Evolutionary conservation across 2,797 vertebrate species (phyloP).

Genomic region (Graptemys geographica): DNA sequence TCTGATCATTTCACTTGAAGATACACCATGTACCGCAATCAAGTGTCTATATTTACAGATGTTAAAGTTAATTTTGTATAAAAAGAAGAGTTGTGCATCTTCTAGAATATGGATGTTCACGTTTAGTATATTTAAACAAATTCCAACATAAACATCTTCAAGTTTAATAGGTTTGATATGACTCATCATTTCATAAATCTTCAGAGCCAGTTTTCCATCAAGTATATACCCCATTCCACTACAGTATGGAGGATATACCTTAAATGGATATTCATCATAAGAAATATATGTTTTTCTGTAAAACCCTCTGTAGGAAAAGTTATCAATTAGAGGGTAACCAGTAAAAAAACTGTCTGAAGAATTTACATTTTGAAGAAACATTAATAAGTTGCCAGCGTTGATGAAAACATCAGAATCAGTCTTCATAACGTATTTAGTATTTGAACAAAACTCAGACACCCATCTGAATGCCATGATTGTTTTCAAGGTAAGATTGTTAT

Average conservation of each 20-base stretch:
- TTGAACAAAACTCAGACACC: slow-evolving; percentile 77
- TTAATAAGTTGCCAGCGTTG: slow-evolving; percentile 77
- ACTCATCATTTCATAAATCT: slow-evolving; percentile 77
- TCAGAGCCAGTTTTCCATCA: slow-evolving; percentile 73
- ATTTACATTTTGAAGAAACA: slow-evolving; percentile 72
- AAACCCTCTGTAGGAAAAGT: slow-evolving; percentile 59
- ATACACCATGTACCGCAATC: slow-evolving; percentile 74
- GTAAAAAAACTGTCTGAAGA: slow-evolving; percentile 74
- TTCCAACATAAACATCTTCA: slow-evolving; percentile 81
- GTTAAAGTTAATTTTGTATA: slow-evolving; percentile 73
- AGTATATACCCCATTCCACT: slow-evolving; percentile 77
- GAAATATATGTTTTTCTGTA: slow-evolving; percentile 66
- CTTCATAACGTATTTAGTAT: slow-evolving; percentile 77
- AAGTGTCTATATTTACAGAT: slow-evolving; percentile 73
- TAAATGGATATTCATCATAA: slow-evolving; percentile 75
- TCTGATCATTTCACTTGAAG: slow-evolving; percentile 64
- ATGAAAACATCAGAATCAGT: slow-evolving; percentile 76
- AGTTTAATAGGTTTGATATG: slow-evolving; percentile 78
- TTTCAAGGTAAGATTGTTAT: slow-evolving; percentile 81
- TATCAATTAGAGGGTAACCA: slow-evolving; percentile 74
- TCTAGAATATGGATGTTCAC: slow-evolving; percentile 70
- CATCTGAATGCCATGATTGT: slow-evolving; percentile 81
- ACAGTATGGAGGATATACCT: slow-evolving; percentile 74
- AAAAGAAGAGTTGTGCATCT: slow-evolving; percentile 73
- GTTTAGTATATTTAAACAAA: slow-evolving; percentile 76